Evolutionary conservation across 2,797 vertebrate species (phyloP), one percentile per base, ranked within the genome.

Genomic region (Mareca strepera): DNA sequence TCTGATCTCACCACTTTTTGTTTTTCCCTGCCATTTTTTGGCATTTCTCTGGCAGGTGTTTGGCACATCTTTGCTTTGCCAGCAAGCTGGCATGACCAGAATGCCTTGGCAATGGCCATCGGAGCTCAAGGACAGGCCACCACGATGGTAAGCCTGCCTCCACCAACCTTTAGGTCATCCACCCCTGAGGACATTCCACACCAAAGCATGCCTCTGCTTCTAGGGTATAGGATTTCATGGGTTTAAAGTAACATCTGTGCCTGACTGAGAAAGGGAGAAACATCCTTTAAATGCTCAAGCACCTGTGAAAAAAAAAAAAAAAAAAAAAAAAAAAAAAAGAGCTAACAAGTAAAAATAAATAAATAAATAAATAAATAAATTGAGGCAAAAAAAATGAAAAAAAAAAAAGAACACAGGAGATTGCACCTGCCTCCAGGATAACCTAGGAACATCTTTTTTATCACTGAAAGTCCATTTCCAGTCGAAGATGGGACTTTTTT

Each of bases 291-390:
- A 83, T 43, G 56, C 44, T 82, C 78, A 93, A 89, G 58, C 58
- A 82, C 43, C 67, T 84, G 31, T 82, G 72, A 3, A 23, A 48
- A 97, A 97, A 97, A 93, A 97, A 97, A 22, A 44, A 44, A 97
- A 97, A 97, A 93, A 97, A 97, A 97, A 97, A 22, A 12, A 46
- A 97, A 97, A 97, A 93, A 97, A 97, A 62, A 94, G 48, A 68
- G 22, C 41, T 92, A 80, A 79, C 68, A 70, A 80, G 6, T 29
- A 8, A 52, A 28, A 28, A 48, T 4, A 55, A 2, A 41, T 17
- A 55, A 78, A 14, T 22, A 53, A 2, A 41, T 41, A 55, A 78
- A 14, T 22, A 53, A 63, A 62, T 25, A 41, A 53, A 95, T 74
- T 39, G 83, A 80, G 62, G 58, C 78, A 29, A 22, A 89, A 77